Conservation (phyloP, 2,113 vertebrate genomes). For the Campylomormyrus tamandua region DNA sequence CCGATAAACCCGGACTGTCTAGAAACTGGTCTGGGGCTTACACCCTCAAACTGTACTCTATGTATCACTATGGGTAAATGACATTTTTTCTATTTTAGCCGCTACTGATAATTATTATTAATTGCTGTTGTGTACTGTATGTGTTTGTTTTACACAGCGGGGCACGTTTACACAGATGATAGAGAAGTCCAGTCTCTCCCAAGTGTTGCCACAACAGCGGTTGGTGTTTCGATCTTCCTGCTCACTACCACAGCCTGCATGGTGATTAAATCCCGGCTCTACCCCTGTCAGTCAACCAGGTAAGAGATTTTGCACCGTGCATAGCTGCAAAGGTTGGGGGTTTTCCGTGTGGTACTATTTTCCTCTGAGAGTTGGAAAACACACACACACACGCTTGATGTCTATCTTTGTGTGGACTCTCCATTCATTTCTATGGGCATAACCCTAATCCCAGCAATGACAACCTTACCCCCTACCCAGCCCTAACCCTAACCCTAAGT, state of each 20-base stretch:
- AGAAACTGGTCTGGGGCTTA: background rate
- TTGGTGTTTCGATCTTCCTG: conserved; percentile 63
- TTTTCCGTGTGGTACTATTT: background rate
- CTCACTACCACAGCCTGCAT: conserved; percentile 62
- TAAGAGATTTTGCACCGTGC: conserved; percentile 21
- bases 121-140: background rate
- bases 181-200: conserved; percentile 38
- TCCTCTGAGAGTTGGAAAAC: background rate
- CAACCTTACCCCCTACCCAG: background rate
- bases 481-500: background rate
- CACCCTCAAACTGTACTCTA: background rate
- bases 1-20: background rate
- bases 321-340: background rate
- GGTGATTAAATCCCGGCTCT: conserved; percentile 60
- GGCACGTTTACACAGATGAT: conserved; percentile 31
- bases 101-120: background rate
- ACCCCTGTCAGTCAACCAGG: conserved; percentile 51
- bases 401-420: background rate
- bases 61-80: background rate
- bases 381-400: background rate
- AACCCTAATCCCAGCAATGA: background rate
- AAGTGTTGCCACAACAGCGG: conserved; percentile 56
- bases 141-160: conserved; percentile 28
- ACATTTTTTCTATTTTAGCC: background rate
- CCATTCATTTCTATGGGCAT: background rate